Evolutionary conservation across 2,797 vertebrate genomes (phyloP).

Genomic region (Hyperoplus immaculatus): DNA sequence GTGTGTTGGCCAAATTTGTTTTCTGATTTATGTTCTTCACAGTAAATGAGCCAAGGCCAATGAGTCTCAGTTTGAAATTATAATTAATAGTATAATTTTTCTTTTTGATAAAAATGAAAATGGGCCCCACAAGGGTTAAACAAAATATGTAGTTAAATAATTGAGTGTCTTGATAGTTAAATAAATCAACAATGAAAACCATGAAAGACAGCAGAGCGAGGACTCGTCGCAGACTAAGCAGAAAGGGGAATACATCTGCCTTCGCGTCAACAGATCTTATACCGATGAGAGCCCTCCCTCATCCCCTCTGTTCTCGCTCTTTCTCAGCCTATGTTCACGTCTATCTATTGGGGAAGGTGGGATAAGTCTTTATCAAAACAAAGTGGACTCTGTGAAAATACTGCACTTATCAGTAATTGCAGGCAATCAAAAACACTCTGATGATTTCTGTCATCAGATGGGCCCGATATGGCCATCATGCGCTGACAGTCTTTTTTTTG

Average conservation of each 20-base stretch:
- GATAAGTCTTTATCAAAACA: constrained; percentile 73
- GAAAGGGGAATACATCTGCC: constrained; percentile 45
- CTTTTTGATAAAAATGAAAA: no score
- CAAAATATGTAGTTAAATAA: no score
- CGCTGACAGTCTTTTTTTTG: constrained; percentile 21
- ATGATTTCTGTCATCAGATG: constrained; percentile 58
- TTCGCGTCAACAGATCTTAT: constrained; percentile 57
- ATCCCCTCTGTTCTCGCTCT: constrained; percentile 22
- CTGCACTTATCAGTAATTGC: constrained; percentile 74
- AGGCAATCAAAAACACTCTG: constrained; percentile 69
- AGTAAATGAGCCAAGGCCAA: no score
- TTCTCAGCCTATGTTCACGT: constrained; percentile 46
- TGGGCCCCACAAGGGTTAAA: no score
- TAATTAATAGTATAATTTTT: no score
- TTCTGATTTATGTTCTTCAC: no score
- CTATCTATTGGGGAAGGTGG: constrained; percentile 41
- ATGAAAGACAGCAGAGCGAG: constrained; percentile 13
- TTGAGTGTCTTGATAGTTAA: no score
- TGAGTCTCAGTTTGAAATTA: no score
- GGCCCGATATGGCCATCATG: constrained; percentile 46
- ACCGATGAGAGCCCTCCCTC: constrained; percentile 40
- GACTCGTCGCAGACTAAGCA: constrained; percentile 1
- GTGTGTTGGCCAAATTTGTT: no score
- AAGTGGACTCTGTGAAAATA: constrained; percentile 72
- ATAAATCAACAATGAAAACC: no score